Percentiles rank a stretch among this genome's conserved stretches.
These are phyloP conservation scores for Lophotis ruficrista DNA, from an alignment of 2,113 vertebrate species.

Conservation along the genomic window DNA sequence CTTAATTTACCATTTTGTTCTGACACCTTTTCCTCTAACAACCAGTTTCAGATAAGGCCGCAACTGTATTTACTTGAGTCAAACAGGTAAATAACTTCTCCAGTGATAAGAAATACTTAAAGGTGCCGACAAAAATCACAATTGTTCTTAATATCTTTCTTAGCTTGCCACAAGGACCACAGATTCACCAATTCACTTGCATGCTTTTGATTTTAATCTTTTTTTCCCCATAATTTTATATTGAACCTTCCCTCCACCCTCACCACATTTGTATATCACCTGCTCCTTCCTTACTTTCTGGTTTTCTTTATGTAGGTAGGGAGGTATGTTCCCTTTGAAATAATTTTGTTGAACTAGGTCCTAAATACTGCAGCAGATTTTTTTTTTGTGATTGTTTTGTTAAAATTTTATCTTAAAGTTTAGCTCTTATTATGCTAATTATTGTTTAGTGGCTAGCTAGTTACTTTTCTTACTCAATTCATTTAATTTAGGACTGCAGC, in stretches of 20 bases:
- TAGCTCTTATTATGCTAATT: background rate
- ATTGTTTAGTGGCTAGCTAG: background rate
- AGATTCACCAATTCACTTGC: background rate
- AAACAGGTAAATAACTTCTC: background rate
- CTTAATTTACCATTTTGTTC: constrained; percentile 39
- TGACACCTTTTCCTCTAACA: constrained; percentile 32
- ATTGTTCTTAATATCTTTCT: background rate
- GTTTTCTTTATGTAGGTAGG: background rate
- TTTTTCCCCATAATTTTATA: background rate
- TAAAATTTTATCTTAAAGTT: background rate
- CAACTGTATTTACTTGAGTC: background rate
- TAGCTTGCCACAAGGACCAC: background rate
- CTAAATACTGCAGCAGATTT: background rate
- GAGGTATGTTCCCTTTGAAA: background rate
- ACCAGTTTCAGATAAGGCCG: background rate
- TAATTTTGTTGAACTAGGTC: background rate
- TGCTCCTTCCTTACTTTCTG: background rate
- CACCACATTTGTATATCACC: fast-evolving
- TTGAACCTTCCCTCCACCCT: background rate
- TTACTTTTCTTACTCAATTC: background rate
- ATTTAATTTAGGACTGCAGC: background rate
- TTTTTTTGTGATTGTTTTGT: background rate
- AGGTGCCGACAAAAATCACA: background rate
- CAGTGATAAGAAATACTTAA: background rate
- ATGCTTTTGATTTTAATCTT: background rate